These are phyloP conservation scores for Crenichthys baileyi DNA, from an alignment of 2,797 vertebrate genomes.

Conservation along the genomic window DNA sequence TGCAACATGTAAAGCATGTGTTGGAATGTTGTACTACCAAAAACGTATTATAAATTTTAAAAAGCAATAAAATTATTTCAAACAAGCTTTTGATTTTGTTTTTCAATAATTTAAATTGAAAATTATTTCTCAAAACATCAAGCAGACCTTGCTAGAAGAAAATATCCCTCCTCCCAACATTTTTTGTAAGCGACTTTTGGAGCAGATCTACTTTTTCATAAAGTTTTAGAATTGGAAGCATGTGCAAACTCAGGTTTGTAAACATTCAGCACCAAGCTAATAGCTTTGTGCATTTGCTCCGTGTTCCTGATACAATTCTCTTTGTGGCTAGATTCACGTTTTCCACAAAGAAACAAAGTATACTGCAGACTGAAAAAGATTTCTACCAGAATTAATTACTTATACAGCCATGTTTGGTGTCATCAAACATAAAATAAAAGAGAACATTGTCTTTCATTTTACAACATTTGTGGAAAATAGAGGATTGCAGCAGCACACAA, in stretches of 20 bases:
- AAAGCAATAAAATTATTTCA: too few relatives aligned
- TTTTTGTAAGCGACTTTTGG: background rate
- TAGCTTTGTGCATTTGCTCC: background rate
- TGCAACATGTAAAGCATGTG: too few relatives aligned
- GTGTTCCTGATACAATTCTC: background rate
- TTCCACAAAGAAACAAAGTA: background rate
- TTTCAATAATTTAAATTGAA: too few relatives aligned
- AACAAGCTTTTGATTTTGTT: too few relatives aligned
- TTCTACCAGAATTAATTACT: background rate
- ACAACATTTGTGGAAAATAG: constrained; percentile 2
- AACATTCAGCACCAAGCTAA: background rate
- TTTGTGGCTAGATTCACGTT: background rate
- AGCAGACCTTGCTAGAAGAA: too few relatives aligned
- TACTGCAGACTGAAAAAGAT: background rate
- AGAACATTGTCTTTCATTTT: constrained; percentile 30
- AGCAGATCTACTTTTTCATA: background rate
- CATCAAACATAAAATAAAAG: background rate
- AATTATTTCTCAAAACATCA: too few relatives aligned
- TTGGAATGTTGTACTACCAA: too few relatives aligned
- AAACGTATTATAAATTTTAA: too few relatives aligned
- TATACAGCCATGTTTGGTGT: background rate
- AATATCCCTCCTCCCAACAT: too few relatives aligned
- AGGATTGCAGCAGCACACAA: constrained; percentile 14
- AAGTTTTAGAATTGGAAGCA: background rate
- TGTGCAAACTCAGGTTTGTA: background rate